phyloP scores from a whole-genome alignment of 2,797 vertebrate genomes.

The Ispidina lecontei region DNA sequence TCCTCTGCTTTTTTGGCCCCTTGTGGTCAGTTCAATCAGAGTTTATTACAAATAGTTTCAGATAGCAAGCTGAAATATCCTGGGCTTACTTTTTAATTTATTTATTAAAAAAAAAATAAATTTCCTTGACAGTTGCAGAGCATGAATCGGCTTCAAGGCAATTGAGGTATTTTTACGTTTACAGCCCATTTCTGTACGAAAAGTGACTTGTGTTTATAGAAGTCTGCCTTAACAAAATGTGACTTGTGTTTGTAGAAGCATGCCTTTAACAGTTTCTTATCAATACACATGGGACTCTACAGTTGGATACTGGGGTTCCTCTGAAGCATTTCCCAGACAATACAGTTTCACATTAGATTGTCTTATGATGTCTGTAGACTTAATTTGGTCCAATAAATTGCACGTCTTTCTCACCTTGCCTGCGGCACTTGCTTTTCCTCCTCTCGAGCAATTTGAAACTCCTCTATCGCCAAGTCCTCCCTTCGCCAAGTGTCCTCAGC shows the following conservation, averaged over 20 bases:
- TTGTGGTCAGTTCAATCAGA: not conserved
- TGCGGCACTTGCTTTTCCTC: fast-evolving
- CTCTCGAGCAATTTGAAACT: not conserved
- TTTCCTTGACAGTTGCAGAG: not conserved
- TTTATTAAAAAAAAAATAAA: no score
- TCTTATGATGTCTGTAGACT: not conserved
- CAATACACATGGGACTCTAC: not conserved
- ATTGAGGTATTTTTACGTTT: not conserved
- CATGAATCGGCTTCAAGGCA: not conserved
- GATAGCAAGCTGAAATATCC: not conserved
- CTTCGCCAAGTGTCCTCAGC: not conserved
- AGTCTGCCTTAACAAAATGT: not conserved
- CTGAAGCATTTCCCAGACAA: not conserved
- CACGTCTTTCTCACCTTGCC: not conserved
- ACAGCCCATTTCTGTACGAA: not conserved
- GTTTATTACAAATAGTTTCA: slow-evolving; percentile 22
- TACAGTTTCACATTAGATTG: not conserved
- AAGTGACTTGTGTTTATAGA: slow-evolving; percentile 16
- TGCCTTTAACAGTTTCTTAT: not conserved
- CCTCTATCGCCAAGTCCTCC: not conserved
- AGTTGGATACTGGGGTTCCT: not conserved
- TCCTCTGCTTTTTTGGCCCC: slow-evolving; percentile 9
- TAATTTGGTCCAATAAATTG: not conserved
- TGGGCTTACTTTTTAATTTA: not conserved
- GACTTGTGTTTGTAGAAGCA: slow-evolving; percentile 15